Evolutionary conservation across 2,888 invertebrate species (phyloP), one percentile per base, ranked within the genome.

Genomic region (Celastrina argiolus): DNA sequence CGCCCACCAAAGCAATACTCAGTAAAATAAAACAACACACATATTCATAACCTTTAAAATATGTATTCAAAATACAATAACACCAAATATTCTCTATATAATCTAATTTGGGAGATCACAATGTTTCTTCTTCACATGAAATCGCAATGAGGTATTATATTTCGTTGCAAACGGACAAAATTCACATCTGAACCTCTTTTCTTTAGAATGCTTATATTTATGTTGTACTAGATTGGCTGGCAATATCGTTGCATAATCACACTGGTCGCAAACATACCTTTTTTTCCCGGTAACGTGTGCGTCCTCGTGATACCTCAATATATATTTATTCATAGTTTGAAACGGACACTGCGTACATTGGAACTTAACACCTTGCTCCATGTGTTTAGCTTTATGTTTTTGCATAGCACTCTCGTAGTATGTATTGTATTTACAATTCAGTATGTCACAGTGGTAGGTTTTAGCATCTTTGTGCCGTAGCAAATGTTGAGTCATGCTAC

Each of bases 101-200:
- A 81, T 82, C 74, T 81, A 80, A 72, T 83, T 80, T 1, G 88
- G 88, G 69, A 91, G 81, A 87, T 91, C 90, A 85, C 90, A 89
- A 77, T 90, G 91, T 78, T 91, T 91, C 72, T 88, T 90, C 68
- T 81, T 88, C 45, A 90, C 90, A 70, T 91, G 91, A 71, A 89
- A 90, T 36, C 90, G 78, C 69, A 91, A 74, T 3, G 91, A 91
- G 0, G 90, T 89, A 68, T 89, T 90, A 72, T 91, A 91, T 70
- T 91, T 90, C 0, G 90, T 85, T 7, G 89, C 89, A 64, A 90
- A 91, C 0, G 88, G 84, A 63, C 91, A 91, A 0, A 87, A 84
- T 69, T 91, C 90, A 73, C 91, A 91, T 70, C 89, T 89, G 56
- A 90, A 91, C 70, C 86, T 75, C 66, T 90, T 91, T 31, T 86